These are phyloP conservation scores for Saccostrea glomerata DNA, from an alignment of 1,140 invertebrate species.

Conservation along the genomic window DNA sequence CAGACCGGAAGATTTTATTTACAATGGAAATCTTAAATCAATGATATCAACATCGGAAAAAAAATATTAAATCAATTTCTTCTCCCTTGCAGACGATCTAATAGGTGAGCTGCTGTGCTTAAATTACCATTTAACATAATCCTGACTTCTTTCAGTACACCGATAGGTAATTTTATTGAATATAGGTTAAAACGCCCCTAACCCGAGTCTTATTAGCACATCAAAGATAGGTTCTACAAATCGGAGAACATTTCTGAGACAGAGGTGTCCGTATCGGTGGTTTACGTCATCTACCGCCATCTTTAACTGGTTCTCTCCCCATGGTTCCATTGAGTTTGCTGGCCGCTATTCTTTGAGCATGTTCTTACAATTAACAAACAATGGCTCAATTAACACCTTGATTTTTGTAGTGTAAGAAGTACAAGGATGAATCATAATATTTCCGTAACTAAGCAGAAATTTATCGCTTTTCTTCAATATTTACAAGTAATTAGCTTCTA, in stretches of 20 bases:
- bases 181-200: constrained; percentile 23
- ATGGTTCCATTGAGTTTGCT: background rate
- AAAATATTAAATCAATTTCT: background rate
- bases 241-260: background rate
- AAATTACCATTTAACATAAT: background rate
- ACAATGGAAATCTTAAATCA: constrained; percentile 22
- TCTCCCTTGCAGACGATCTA: constrained; percentile 12
- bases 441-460: background rate
- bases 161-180: background rate
- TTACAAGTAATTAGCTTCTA: background rate
- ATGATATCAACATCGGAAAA: background rate
- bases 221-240: constrained; percentile 12
- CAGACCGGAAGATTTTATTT: constrained; percentile 17
- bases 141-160: background rate
- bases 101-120: background rate
- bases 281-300: constrained; percentile 22
- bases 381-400: constrained; percentile 13
- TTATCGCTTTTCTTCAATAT: background rate
- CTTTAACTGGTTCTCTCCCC: constrained; percentile 28
- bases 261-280: constrained; percentile 4
- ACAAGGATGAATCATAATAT: constrained; percentile 2
- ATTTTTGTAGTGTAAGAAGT: constrained; percentile 3
- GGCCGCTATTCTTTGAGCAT: constrained; percentile 15
- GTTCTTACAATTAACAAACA: constrained; percentile 24
- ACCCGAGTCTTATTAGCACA: constrained; percentile 21